These are phyloP conservation scores for Drosophila neonasuta DNA, from an alignment of 2,888 invertebrate species.

Conservation along the genomic window DNA sequence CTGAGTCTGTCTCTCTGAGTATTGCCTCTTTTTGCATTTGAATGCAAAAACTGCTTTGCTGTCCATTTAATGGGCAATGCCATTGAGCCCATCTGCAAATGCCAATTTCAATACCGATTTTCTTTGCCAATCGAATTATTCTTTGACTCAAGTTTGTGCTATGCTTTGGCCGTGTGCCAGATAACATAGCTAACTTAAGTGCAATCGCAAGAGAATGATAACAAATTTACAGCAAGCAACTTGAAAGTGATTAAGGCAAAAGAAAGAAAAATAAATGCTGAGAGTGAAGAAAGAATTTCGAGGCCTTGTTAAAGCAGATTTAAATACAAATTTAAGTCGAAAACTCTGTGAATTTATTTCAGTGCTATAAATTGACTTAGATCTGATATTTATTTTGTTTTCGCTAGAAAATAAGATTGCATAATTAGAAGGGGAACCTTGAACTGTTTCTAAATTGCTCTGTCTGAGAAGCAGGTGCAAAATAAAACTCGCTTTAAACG, in stretches of 20 bases:
- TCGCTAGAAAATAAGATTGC: too few relatives aligned
- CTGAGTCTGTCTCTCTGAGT: slow-evolving; percentile 6
- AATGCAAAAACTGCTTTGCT: neutral
- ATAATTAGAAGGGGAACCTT: too few relatives aligned
- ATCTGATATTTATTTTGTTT: too few relatives aligned
- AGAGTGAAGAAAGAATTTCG: neutral
- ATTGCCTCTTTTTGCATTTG: slow-evolving; percentile 14
- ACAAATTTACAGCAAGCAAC: neutral
- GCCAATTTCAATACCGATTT: slow-evolving; percentile 42
- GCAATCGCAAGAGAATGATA: neutral
- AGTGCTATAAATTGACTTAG: too few relatives aligned
- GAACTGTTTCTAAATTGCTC: too few relatives aligned
- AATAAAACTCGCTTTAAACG: neutral
- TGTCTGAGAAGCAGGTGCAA: neutral
- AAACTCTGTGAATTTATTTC: too few relatives aligned
- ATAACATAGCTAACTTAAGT: neutral
- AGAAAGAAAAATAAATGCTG: neutral
- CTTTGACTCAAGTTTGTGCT: slow-evolving; percentile 5
- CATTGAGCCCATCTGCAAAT: slow-evolving; percentile 41
- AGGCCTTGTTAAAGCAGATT: too few relatives aligned
- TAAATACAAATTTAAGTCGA: too few relatives aligned
- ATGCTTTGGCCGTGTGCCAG: neutral
- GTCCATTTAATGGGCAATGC: slow-evolving; percentile 21
- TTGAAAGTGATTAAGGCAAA: neutral
- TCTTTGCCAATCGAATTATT: slow-evolving; percentile 39